Base-by-base conservation (phyloP, 2,797 vertebrate genomes). In the Pagetopsis macropterus region DNA sequence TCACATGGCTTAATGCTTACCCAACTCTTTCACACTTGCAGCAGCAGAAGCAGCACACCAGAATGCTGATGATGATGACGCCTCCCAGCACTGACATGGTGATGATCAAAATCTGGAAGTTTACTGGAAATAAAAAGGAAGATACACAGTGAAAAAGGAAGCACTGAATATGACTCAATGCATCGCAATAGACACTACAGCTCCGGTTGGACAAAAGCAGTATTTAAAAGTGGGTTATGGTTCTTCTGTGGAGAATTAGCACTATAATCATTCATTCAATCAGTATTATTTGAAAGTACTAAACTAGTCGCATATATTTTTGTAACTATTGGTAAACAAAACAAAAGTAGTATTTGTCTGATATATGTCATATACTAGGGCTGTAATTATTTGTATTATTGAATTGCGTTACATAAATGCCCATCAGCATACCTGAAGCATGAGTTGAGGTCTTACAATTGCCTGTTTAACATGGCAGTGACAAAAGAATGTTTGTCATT, bases 81-180 rank as follows among this genome's bases (percentile, higher is more conserved):
- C 95, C 96, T 41, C 92, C 96, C 27, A 97, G 84, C 83, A 97
- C 96, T 0, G 96, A 96, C 91, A 97, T 91, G 0, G 95, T 76
- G 63, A 99, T 97, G 84, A 98, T 98, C 89, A 99, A 41, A 17
- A 95, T 91, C 94, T 98, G 95, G 48, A 99, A 98, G 91, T 98
- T 97, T 71, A 99, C 98, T 98, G 75, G 9, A 61, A 62, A 44
- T 49, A 3, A 60, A 27, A 51, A 75, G 16, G 21, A 14, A 52
- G 12, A 66, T 11, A 33, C 33, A 64, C 23, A 57, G 31, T 67
- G 40, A 65, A 21, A 58, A 13, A 2, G 9, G 3, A 46, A 23
- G 1, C 5, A 43, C 8, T 31, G 16, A 59, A 48, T 69, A 17
- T 37, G 1, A 52, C 3, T 15, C 49, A 23, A 49, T 40, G 14